Conservation (phyloP, 2,888 invertebrate species). For the Spisula subtruncata region DNA sequence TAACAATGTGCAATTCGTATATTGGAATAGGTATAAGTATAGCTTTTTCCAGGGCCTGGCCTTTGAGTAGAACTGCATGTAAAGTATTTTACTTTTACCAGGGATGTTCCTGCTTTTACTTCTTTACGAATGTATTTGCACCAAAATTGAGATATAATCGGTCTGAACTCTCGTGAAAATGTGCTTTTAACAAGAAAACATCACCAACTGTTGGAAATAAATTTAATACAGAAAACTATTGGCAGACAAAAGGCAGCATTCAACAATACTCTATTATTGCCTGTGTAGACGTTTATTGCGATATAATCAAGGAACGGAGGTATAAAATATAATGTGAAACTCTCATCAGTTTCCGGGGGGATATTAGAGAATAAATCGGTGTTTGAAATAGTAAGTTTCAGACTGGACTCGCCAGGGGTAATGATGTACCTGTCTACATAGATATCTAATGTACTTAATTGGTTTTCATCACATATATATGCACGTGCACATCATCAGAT, state of each 20-base stretch:
- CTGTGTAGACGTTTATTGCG: neutral
- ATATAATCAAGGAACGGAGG: neutral
- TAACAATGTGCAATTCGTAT: too few species aligned
- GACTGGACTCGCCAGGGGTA: neutral
- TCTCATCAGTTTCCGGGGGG: neutral
- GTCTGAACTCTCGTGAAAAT: too few species aligned
- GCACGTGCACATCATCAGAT: neutral
- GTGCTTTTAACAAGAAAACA: too few species aligned
- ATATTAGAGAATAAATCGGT: neutral
- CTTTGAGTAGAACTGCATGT: too few species aligned
- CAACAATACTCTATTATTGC: slow-evolving; percentile 1
- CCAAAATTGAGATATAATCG: too few species aligned
- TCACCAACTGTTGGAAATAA: too few species aligned
- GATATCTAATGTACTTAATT: neutral
- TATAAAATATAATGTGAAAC: slow-evolving; percentile 11
- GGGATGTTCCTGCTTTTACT: too few species aligned
- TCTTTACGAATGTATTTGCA: too few species aligned
- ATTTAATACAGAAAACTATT: too few species aligned
- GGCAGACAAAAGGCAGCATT: neutral
- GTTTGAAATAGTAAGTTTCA: neutral
- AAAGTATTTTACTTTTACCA: too few species aligned
- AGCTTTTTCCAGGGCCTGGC: too few species aligned
- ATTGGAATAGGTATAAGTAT: too few species aligned
- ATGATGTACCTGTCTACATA: neutral
- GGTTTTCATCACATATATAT: neutral